Conservation (phyloP, 2,797 vertebrate species). For the Fringilla coelebs region DNA sequence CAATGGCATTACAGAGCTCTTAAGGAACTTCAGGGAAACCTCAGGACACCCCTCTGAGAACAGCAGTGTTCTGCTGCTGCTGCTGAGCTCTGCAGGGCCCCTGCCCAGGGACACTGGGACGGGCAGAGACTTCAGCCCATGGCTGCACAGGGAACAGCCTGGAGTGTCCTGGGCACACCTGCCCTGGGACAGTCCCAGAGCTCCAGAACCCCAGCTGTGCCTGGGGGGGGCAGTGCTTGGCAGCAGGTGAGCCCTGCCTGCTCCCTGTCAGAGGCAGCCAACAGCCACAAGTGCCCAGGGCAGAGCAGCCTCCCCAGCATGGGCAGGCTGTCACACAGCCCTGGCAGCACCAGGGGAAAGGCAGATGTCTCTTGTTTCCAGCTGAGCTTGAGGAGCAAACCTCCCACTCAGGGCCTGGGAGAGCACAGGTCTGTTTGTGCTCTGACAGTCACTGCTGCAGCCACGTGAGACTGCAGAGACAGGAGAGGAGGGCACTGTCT, state of each 20-base stretch:
- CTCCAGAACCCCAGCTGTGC: not conserved
- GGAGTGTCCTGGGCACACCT: too few relatives aligned
- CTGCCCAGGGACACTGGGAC: not conserved
- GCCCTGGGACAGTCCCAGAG: not conserved
- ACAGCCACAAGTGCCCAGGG: not conserved
- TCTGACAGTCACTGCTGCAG: not conserved
- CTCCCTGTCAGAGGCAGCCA: not conserved
- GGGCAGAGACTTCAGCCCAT: not conserved
- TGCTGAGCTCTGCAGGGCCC: not conserved
- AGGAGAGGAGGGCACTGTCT: not conserved
- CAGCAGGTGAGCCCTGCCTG: not conserved
- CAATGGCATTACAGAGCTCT: not conserved
- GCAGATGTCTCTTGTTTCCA: not conserved
- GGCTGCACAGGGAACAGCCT: not conserved
- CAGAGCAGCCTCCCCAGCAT: not conserved
- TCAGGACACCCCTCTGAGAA: not conserved
- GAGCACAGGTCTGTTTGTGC: not conserved
- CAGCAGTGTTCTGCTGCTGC: not conserved
- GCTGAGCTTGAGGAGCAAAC: not conserved
- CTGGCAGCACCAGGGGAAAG: not conserved
- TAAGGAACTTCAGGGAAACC: not conserved
- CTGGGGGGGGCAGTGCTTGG: not conserved
- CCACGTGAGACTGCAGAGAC: not conserved
- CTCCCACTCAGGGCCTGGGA: not conserved
- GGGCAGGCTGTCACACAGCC: not conserved